A percentile compares a stretch with the other conserved stretches of the same genome.
Conservation (phyloP, 2,888 invertebrate species). For the Griposia aprilina region DNA sequence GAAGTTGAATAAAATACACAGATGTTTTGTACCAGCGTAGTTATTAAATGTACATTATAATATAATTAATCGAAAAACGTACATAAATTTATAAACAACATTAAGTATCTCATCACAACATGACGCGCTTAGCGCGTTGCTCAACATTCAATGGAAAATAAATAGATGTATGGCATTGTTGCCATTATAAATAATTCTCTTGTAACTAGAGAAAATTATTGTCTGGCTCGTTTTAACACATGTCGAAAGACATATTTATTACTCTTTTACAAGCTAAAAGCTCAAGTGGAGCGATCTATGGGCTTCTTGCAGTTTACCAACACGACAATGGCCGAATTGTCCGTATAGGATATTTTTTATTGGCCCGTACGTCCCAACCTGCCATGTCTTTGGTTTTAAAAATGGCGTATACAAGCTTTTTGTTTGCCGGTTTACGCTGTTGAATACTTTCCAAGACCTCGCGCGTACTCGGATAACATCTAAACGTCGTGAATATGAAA, state of each 20-base stretch:
- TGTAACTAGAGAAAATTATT: conserved; percentile 77
- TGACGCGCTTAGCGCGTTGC: conserved; percentile 32
- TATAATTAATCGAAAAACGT: neutral
- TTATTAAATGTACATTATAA: no score
- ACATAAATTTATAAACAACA: conserved; percentile 13
- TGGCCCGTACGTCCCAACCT: conserved; percentile 89
- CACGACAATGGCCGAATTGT: conserved; percentile 91
- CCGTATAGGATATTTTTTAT: conserved; percentile 90
- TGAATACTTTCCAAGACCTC: conserved; percentile 87
- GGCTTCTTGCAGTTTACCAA: conserved; percentile 90
- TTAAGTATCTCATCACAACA: conserved; percentile 20
- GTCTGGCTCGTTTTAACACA: conserved; percentile 88
- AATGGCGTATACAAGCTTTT: conserved; percentile 92
- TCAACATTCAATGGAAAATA: conserved; percentile 42
- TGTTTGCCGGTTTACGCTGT: conserved; percentile 91
- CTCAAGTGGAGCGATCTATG: conserved; percentile 90
- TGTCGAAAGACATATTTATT: conserved; percentile 88
- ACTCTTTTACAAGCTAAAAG: conserved; percentile 89
- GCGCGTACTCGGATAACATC: conserved; percentile 83
- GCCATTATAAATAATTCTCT: conserved; percentile 78
- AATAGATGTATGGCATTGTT: conserved; percentile 64
- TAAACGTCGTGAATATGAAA: conserved; percentile 90
- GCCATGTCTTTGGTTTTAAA: conserved; percentile 91
- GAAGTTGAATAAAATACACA: neutral
- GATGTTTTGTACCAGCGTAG: neutral